A percentile compares a stretch with the other conserved stretches of the same genome.
Conservation (phyloP, 2,888 invertebrate species). For the Parochlus steinenii region DNA sequence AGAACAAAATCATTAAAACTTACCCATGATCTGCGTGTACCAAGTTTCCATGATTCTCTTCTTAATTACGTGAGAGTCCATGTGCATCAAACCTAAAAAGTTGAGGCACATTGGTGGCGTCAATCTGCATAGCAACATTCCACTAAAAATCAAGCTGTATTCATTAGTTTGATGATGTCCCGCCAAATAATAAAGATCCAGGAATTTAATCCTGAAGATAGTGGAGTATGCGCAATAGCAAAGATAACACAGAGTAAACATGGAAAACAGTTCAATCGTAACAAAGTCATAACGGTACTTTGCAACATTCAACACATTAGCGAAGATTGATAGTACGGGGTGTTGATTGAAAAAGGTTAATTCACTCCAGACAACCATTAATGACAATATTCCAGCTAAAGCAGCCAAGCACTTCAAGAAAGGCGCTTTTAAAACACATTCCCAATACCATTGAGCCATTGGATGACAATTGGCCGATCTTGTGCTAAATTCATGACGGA, state of each 20-base stretch:
- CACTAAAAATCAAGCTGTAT: slow-evolving; percentile 95
- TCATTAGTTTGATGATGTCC: slow-evolving; percentile 98
- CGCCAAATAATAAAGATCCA: slow-evolving; percentile 94
- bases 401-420: slow-evolving; percentile 57
- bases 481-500: slow-evolving; percentile 9
- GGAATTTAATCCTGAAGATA: slow-evolving; percentile 84
- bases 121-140: slow-evolving; percentile 92
- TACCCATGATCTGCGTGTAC: slow-evolving; percentile 68
- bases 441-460: slow-evolving; percentile 89
- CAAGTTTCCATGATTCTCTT: slow-evolving; percentile 70
- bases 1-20: slow-evolving; percentile 9
- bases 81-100: slow-evolving; percentile 91
- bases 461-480: slow-evolving; percentile 43
- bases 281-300: slow-evolving; percentile 75
- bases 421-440: slow-evolving; percentile 65
- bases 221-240: slow-evolving; percentile 98
- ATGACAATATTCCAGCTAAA: slow-evolving; percentile 58
- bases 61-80: slow-evolving; percentile 90
- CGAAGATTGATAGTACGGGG: slow-evolving; percentile 91
- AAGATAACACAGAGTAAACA: slow-evolving; percentile 80
- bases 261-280: slow-evolving; percentile 87
- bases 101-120: slow-evolving; percentile 98
- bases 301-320: slow-evolving; percentile 76
- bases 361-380: slow-evolving; percentile 97
- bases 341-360: slow-evolving; percentile 88